A percentile compares a stretch with the other conserved stretches of the same genome.
These are phyloP conservation scores for Diabrotica undecimpunctata DNA, from an alignment of 1,140 invertebrate genomes.

Conservation along the genomic window DNA sequence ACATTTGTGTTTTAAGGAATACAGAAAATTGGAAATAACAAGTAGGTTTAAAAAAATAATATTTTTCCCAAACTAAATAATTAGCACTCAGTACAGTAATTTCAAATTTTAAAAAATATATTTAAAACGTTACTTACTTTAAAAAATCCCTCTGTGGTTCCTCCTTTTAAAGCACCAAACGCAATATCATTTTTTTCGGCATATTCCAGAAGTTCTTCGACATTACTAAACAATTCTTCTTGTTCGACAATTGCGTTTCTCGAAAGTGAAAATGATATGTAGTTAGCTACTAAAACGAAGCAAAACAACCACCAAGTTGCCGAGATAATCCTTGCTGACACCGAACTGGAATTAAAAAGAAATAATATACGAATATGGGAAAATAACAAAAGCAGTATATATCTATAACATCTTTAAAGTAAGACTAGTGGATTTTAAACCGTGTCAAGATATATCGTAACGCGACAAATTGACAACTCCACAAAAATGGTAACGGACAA, in stretches of 20 bases:
- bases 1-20: too few relatives aligned
- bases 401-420: too few relatives aligned
- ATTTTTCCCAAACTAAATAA: too few relatives aligned
- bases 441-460: too few relatives aligned
- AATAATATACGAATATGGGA: not conserved
- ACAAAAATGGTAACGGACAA: too few relatives aligned
- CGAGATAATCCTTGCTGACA: slow-evolving; percentile 71
- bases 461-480: too few relatives aligned
- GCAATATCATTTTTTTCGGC: slow-evolving; percentile 67
- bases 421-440: too few relatives aligned
- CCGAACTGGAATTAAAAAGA: slow-evolving; percentile 54
- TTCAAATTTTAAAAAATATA: too few relatives aligned
- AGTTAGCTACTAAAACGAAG: slow-evolving; percentile 88
- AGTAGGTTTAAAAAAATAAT: too few relatives aligned
- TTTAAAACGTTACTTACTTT: slow-evolving; percentile 29
- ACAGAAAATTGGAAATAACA: too few relatives aligned
- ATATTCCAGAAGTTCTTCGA: slow-evolving; percentile 77
- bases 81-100: too few relatives aligned
- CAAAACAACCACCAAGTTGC: slow-evolving; percentile 94
- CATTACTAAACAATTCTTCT: slow-evolving; percentile 67
- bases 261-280: slow-evolving; percentile 93
- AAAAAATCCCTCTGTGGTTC: slow-evolving; percentile 56
- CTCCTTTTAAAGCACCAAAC: slow-evolving; percentile 66
- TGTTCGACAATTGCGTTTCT: slow-evolving; percentile 66
- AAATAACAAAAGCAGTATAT: too few relatives aligned